Conservation (phyloP, 2,113 vertebrate species). For the Entelurus aequoreus region DNA sequence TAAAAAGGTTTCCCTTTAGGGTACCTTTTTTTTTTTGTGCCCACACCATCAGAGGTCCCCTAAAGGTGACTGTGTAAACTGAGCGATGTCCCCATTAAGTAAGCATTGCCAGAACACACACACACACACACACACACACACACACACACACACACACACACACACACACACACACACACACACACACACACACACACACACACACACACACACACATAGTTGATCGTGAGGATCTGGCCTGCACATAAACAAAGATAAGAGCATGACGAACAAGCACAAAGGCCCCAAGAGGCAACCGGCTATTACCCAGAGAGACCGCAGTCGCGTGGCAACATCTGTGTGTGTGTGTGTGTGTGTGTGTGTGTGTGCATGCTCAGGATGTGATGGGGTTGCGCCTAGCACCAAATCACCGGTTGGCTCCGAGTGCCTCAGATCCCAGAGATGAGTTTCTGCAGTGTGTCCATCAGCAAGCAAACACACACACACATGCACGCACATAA, state of each 20-base stretch:
- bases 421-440: slow-evolving; percentile 57
- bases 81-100: too few species aligned
- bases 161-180: slow-evolving; percentile 11
- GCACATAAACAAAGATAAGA: slow-evolving; percentile 90
- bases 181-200: slow-evolving; percentile 27
- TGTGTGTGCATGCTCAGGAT: slow-evolving; percentile 55
- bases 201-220: slow-evolving; percentile 17
- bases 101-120: too few species aligned
- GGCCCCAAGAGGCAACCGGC: slow-evolving; percentile 64
- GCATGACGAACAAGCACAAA: slow-evolving; percentile 62
- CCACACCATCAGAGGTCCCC: too few species aligned
- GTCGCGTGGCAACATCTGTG: slow-evolving; percentile 55
- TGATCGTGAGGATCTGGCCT: slow-evolving; percentile 77
- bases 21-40: too few species aligned
- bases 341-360: slow-evolving; percentile 33
- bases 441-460: slow-evolving; percentile 35
- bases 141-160: slow-evolving; percentile 22
- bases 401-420: slow-evolving; percentile 72
- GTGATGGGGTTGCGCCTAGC: slow-evolving; percentile 82
- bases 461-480: slow-evolving; percentile 1
- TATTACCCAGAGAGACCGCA: slow-evolving; percentile 73
- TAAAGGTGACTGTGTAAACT: too few species aligned
- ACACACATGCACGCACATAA: too few species aligned
- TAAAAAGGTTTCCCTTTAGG: too few species aligned
- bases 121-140: not conserved